These are phyloP conservation scores for Heliconius charithonia DNA, from an alignment of 2,888 invertebrate genomes.

Conservation along the genomic window DNA sequence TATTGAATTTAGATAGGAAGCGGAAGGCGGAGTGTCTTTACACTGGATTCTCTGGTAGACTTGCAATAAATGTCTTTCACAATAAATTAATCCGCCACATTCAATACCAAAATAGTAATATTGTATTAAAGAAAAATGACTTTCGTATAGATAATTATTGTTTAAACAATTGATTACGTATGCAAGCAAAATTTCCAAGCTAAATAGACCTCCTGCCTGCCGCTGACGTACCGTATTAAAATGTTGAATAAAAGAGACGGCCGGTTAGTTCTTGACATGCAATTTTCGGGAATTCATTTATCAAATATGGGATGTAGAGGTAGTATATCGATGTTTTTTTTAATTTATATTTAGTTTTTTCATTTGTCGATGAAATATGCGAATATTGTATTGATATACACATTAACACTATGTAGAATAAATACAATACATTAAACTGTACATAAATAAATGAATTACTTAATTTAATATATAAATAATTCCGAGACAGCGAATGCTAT, in stretches of 20 bases:
- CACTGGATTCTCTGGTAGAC: not conserved
- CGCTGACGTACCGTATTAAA: constrained; percentile 75
- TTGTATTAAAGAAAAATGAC: not conserved
- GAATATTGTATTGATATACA: not conserved
- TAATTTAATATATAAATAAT: no score
- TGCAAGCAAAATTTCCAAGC: constrained; percentile 54
- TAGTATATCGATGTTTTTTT: constrained; percentile 37
- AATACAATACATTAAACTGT: no score
- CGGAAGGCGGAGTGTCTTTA: not conserved
- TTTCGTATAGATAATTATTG: constrained; percentile 5
- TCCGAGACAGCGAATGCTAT: no score
- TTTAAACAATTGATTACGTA: constrained; percentile 47
- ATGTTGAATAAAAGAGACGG: constrained; percentile 71
- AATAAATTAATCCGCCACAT: not conserved
- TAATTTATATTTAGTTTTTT: not conserved
- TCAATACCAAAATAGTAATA: not conserved
- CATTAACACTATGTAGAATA: not conserved
- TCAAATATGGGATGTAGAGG: constrained; percentile 61
- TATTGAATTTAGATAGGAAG: not conserved
- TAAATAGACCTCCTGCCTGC: constrained; percentile 62
- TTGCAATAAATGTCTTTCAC: not conserved
- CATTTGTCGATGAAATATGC: constrained; percentile 52
- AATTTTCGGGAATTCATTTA: constrained; percentile 80
- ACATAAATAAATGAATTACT: no score
- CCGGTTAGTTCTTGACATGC: constrained; percentile 79